Conservation (phyloP, 2,888 invertebrate genomes). For the Dorcus parallelipipedus region DNA sequence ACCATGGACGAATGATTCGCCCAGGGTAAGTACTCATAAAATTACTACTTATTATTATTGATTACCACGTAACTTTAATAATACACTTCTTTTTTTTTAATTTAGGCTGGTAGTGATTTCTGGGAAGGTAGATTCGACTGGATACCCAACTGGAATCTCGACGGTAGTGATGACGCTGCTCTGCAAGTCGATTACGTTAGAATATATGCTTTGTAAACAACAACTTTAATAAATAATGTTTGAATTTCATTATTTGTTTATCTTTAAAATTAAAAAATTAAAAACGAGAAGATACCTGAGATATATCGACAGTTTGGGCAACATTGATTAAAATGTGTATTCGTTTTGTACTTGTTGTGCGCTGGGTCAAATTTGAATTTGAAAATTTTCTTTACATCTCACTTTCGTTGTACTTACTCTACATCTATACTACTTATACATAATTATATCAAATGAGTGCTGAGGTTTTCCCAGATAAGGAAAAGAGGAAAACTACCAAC, state of each 20-base stretch:
- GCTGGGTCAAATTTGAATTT: too few species aligned
- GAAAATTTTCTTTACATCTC: too few species aligned
- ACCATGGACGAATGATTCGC: conserved; percentile 59
- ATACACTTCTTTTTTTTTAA: conserved; percentile 1
- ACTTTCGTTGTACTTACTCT: too few species aligned
- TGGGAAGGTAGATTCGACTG: conserved; percentile 57
- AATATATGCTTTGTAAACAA: conserved; percentile 51
- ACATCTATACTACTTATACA: too few species aligned
- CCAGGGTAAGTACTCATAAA: conserved; percentile 45
- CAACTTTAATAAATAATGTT: background rate
- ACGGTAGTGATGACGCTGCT: conserved; percentile 52
- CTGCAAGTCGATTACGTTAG: conserved; percentile 66
- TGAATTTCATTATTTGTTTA: too few species aligned
- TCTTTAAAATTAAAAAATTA: background rate
- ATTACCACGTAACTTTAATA: background rate
- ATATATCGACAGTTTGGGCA: too few species aligned
- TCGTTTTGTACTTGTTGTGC: too few species aligned
- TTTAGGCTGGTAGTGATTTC: conserved; percentile 56
- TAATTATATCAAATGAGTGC: too few species aligned
- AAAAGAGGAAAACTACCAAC: too few species aligned
- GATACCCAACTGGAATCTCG: conserved; percentile 59
- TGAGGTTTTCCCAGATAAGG: too few species aligned
- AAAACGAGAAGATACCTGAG: too few species aligned
- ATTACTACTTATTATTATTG: background rate
- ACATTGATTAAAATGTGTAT: too few species aligned